phyloP scores from a whole-genome alignment of 2,797 vertebrate species.

The Danionella dracula region DNA sequence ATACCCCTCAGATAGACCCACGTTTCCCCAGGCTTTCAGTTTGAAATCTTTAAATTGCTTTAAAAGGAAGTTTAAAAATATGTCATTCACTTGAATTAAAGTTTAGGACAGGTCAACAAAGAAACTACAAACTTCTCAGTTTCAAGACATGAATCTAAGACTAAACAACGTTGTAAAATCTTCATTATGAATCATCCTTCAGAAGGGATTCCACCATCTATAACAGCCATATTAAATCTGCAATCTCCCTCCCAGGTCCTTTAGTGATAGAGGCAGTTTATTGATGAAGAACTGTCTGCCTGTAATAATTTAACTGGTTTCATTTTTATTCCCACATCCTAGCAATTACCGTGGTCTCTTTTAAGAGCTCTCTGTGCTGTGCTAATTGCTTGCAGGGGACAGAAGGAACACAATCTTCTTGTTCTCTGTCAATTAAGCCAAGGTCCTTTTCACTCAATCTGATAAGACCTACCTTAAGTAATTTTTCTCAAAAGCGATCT shows the following conservation, averaged over 20 bases:
- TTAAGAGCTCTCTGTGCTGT: conserved; percentile 14
- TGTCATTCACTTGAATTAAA: neutral
- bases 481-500: neutral
- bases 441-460: neutral
- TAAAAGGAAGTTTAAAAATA: conserved; percentile 25
- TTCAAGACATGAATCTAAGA: conserved; percentile 9
- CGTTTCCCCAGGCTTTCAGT: conserved; percentile 19
- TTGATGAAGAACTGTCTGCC: conserved; percentile 28
- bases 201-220: conserved; percentile 15
- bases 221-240: conserved; percentile 24
- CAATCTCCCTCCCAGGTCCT: conserved; percentile 21
- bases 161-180: neutral
- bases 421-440: neutral
- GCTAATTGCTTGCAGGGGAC: conserved; percentile 22
- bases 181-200: conserved; percentile 5
- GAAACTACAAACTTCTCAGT: neutral
- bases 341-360: conserved; percentile 23
- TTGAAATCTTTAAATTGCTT: conserved; percentile 40
- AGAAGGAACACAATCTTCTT: conserved; percentile 5
- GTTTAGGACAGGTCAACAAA: neutral
- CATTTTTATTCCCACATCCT: conserved; percentile 16
- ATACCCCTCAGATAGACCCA: conserved; percentile 27
- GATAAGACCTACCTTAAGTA: neutral
- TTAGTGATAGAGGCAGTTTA: conserved; percentile 23
- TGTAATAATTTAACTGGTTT: conserved; percentile 28